Base-by-base conservation (phyloP, 2,888 invertebrate genomes). In the Zygogramma bicolorata region DNA sequence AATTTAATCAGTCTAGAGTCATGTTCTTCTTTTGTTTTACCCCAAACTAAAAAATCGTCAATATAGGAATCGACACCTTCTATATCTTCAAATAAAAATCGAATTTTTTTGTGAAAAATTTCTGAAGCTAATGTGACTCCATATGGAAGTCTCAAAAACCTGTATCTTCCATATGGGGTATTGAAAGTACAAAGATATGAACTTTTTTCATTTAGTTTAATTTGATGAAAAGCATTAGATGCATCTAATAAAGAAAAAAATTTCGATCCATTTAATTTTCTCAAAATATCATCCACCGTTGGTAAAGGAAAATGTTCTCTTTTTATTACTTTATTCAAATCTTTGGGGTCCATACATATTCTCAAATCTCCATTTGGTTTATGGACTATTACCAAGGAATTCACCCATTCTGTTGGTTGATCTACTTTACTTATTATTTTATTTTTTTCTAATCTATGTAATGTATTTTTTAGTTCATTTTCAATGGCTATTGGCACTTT, bases 21-120 rank as follows among this genome's bases (percentile, higher is more conserved):
- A n/a, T n/a, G n/a, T 25, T 62, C 62, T 8, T 38, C 34, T 40
- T 40, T 22, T 0, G 34, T 40, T 62, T 62, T 62, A 8, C 25
- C 27, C 62, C 62, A 62, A 20, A 40, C 25, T 22, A n/a, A 25
- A 40, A 40, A 62, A 62, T 34, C 62, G n/a, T 62, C 40, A 40
- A 40, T 38, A 22, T 40, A 38, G 6, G 22, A 61, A 15, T 18
- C 40, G 5, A 61, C n/a, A 34, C 38, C 61, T 6, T 61, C 18
- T 65, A 65, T 15, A 25, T 46, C 15, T 18, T 65, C 61, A 40
- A 61, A 61, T n/a, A n/a, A 25, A 3, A 57, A 57, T n/a, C 2
- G 0, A n/a, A n/a, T 6, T 27, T 57, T 57, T 6, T 15, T 25
- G 10, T 63, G 27, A 0, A 63, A 60, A 3, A 60, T 25, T 10